These are phyloP conservation scores for Didymodactylos carnosus DNA, from an alignment of 2,888 invertebrate species.

Conservation along the genomic window DNA sequence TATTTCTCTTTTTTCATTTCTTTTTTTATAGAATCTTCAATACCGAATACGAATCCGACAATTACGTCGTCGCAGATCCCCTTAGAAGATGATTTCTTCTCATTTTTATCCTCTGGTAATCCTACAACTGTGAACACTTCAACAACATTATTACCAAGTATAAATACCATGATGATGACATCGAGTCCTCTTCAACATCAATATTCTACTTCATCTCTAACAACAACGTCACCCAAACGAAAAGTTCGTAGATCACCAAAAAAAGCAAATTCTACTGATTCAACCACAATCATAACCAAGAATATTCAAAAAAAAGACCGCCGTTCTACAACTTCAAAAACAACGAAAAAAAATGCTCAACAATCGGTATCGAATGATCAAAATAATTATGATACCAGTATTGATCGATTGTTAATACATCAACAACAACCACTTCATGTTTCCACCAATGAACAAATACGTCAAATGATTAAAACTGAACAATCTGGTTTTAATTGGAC, in stretches of 20 bases:
- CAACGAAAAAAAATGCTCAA: not conserved
- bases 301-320: not conserved
- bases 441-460: too few relatives aligned
- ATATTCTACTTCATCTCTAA: not conserved
- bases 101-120: not conserved
- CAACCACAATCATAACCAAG: not conserved
- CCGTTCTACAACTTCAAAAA: not conserved
- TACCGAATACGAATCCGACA: too few relatives aligned
- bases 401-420: too few relatives aligned
- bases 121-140: too few relatives aligned
- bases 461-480: too few relatives aligned
- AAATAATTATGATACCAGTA: too few relatives aligned
- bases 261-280: not conserved
- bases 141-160: not conserved
- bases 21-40: not conserved
- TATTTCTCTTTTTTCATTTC: too few relatives aligned
- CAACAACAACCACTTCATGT: too few relatives aligned
- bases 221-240: not conserved
- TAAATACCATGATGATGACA: not conserved
- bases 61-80: not conserved
- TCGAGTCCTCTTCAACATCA: too few relatives aligned
- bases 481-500: too few relatives aligned
- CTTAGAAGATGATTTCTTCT: not conserved
- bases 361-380: not conserved
- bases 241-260: not conserved